Evolutionary conservation across 2,113 vertebrate genomes (phyloP).

Genomic region (Takifugu bimaculatus): DNA sequence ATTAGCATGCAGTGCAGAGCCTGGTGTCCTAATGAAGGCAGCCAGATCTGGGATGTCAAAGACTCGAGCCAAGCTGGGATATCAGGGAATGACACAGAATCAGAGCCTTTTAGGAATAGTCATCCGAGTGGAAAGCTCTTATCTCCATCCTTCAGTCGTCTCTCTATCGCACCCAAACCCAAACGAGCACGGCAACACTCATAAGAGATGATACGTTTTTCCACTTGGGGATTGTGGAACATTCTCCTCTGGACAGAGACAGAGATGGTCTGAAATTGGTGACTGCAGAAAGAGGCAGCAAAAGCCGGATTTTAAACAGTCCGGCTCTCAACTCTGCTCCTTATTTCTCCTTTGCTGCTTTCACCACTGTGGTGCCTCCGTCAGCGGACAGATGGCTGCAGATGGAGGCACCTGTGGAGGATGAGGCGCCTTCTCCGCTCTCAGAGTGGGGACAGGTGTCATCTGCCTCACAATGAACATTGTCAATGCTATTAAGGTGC

Average conservation of each 20-base stretch:
- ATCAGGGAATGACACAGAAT: conserved; percentile 58
- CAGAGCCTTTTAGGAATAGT: conserved; percentile 52
- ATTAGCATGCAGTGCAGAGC: conserved; percentile 59
- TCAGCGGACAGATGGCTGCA: conserved; percentile 52
- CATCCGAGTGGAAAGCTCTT: conserved; percentile 51
- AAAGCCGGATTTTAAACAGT: conserved; percentile 11
- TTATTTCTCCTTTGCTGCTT: conserved; percentile 6
- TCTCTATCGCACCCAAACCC: conserved; percentile 3
- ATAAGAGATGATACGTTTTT: conserved; percentile 35
- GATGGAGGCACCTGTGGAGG: conserved; percentile 42
- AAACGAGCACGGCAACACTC: conserved; percentile 10
- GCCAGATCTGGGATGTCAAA: conserved; percentile 23
- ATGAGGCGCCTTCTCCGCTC: conserved; percentile 33
- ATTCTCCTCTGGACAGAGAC: background rate
- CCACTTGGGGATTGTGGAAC: conserved; percentile 7
- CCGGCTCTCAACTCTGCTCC: conserved; percentile 8
- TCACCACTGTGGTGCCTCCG: conserved; percentile 11
- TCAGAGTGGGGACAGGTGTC: conserved; percentile 56
- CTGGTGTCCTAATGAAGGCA: conserved; percentile 59
- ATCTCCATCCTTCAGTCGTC: conserved; percentile 65
- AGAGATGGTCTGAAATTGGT: too few relatives aligned
- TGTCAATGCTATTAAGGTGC: conserved; percentile 45
- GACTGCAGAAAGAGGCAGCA: background rate
- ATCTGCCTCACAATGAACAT: conserved; percentile 46
- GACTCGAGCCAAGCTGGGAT: conserved; percentile 45